These are phyloP conservation scores for Callithrix jacchus DNA, from an alignment of 2,113 vertebrate genomes.

Conservation along the genomic window DNA sequence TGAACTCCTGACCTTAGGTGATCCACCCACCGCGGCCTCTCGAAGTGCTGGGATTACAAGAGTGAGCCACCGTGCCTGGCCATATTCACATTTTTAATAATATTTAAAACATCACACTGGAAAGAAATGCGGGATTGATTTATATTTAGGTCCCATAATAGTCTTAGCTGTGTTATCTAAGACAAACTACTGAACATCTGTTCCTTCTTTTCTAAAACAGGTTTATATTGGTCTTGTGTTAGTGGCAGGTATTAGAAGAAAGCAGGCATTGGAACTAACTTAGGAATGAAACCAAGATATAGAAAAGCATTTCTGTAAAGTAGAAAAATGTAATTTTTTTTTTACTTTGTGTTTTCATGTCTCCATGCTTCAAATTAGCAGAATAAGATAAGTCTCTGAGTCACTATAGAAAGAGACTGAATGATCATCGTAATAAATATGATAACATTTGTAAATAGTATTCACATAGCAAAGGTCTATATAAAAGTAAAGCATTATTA, in stretches of 20 bases:
- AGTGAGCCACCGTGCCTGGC: too few relatives aligned
- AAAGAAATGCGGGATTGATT: not conserved
- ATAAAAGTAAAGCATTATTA: not conserved
- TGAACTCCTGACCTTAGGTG: too few relatives aligned
- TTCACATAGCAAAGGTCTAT: not conserved
- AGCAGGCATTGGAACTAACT: not conserved
- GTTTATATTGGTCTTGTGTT: not conserved
- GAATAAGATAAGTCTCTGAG: not conserved
- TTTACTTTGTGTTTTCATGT: not conserved
- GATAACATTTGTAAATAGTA: not conserved
- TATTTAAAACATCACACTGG: not conserved
- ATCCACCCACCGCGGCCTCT: too few relatives aligned
- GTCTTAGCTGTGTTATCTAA: not conserved
- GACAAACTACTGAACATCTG: not conserved
- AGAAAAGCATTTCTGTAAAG: not conserved
- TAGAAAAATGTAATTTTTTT: not conserved
- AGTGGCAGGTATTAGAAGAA: not conserved
- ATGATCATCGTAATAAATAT: not conserved
- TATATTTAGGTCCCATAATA: not conserved
- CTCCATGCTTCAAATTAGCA: not conserved
- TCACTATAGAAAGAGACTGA: not conserved
- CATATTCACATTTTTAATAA: constrained; percentile 7
- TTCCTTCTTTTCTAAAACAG: constrained; percentile 6
- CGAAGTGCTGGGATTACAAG: too few relatives aligned
- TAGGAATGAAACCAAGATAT: not conserved